Conservation (phyloP, 2,888 invertebrate genomes). For the Idaea dimidiata region DNA sequence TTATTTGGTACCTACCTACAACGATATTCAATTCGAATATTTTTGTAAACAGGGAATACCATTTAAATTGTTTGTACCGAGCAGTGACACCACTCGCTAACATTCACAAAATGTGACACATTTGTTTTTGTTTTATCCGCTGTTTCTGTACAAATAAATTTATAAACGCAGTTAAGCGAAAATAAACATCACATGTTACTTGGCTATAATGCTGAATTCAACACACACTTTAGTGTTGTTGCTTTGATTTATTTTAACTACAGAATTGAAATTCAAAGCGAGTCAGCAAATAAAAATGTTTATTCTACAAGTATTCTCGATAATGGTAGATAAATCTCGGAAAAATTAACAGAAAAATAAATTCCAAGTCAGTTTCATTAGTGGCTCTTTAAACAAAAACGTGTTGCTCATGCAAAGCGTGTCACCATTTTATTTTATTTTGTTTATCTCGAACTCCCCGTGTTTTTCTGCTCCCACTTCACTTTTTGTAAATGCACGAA, state of each 20-base stretch:
- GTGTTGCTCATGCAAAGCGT: slow-evolving; percentile 16
- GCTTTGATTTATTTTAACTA: not conserved
- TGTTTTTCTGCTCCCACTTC: slow-evolving; percentile 17
- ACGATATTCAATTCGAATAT: not conserved
- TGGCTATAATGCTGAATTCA: not conserved
- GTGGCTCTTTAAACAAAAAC: slow-evolving; percentile 2
- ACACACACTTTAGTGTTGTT: not conserved
- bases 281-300: not conserved
- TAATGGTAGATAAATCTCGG: not conserved
- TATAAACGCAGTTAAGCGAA: not conserved
- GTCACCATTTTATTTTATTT: slow-evolving; percentile 18
- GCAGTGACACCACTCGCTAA: not conserved
- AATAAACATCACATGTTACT: not conserved
- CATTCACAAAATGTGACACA: not conserved
- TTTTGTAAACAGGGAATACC: not conserved
- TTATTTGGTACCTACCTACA: no score
- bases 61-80: not conserved
- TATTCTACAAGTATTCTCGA: not conserved
- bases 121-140: not conserved
- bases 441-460: slow-evolving; percentile 25
- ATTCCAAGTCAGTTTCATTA: not conserved
- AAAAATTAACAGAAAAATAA: not conserved
- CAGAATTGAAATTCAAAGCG: not conserved
- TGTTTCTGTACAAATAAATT: not conserved
- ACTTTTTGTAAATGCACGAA: slow-evolving; percentile 24